phyloP scores from a whole-genome alignment of 2,888 invertebrate species.

The Vandiemenella viatica region DNA sequence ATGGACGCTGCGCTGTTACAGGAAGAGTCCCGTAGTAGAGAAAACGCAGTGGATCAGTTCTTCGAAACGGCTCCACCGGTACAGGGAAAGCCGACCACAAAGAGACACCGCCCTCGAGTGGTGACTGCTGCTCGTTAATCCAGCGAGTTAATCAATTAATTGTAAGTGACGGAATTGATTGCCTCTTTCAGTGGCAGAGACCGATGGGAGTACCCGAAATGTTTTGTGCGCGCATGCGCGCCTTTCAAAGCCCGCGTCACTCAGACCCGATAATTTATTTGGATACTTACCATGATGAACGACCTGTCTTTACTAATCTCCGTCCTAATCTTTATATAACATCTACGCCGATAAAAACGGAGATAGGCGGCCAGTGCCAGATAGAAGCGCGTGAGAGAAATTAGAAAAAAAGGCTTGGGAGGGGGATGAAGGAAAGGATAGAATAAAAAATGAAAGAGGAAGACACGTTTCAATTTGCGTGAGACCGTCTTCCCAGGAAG shows the following conservation, averaged over 20 bases:
- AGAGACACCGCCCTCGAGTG: no score
- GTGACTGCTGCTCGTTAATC: background rate
- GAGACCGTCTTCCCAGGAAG: background rate
- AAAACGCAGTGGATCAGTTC: no score
- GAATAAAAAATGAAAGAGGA: constrained; percentile 5
- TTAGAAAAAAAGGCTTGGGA: no score
- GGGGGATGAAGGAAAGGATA: background rate
- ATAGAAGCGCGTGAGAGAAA: background rate
- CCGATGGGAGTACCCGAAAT: background rate
- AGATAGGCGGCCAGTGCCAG: no score
- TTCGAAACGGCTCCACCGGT: no score
- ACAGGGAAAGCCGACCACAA: no score
- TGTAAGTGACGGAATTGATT: background rate
- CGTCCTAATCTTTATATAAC: constrained; percentile 4
- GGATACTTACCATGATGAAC: constrained; percentile 1
- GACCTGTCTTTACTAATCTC: constrained; percentile 8
- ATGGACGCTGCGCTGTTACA: no score
- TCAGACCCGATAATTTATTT: constrained; percentile 5
- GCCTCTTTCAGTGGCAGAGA: background rate
- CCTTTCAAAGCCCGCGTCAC: background rate
- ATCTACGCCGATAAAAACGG: background rate
- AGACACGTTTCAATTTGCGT: constrained; percentile 9
- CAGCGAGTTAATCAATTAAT: background rate
- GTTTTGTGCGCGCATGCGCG: no score
- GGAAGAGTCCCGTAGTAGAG: no score